Conservation (phyloP, 2,888 invertebrate species). For the Ecdyonurus torrentis region DNA sequence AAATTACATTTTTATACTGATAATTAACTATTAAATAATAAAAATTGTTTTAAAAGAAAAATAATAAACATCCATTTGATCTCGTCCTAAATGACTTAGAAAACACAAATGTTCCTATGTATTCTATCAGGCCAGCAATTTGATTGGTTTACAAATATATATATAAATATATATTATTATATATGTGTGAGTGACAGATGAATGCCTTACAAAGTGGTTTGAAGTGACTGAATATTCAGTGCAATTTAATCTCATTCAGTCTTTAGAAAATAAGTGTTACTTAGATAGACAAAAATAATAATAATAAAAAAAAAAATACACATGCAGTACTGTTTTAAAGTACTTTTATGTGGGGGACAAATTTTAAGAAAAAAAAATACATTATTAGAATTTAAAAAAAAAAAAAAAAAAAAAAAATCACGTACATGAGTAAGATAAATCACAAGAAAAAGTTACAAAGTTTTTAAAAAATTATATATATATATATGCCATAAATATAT, state of each 20-base stretch:
- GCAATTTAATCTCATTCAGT: constrained; percentile 12
- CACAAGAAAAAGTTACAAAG: background rate
- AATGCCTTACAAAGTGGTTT: constrained; percentile 12
- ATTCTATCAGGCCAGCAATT: constrained; percentile 13
- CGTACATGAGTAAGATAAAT: background rate
- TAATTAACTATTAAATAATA: no score
- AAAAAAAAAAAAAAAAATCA: background rate
- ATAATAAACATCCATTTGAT: background rate
- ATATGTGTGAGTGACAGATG: constrained; percentile 13
- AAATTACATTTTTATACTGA: no score
- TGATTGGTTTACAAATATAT: constrained; percentile 13
- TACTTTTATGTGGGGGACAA: constrained; percentile 10
- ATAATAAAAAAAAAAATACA: no score
- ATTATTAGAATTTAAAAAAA: background rate
- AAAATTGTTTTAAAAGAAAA: background rate
- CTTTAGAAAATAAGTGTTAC: constrained; percentile 9
- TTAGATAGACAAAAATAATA: constrained; percentile 6
- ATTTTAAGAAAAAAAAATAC: background rate
- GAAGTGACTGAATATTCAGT: constrained; percentile 13
- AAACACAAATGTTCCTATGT: constrained; percentile 11
- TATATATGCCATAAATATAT: background rate
- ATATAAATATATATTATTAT: background rate
- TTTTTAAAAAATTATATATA: background rate
- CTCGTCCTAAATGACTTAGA: background rate
- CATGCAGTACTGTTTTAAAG: constrained; percentile 10